phyloP scores from a whole-genome alignment of 2,113 vertebrate species.

The Catharus fuscescens region DNA sequence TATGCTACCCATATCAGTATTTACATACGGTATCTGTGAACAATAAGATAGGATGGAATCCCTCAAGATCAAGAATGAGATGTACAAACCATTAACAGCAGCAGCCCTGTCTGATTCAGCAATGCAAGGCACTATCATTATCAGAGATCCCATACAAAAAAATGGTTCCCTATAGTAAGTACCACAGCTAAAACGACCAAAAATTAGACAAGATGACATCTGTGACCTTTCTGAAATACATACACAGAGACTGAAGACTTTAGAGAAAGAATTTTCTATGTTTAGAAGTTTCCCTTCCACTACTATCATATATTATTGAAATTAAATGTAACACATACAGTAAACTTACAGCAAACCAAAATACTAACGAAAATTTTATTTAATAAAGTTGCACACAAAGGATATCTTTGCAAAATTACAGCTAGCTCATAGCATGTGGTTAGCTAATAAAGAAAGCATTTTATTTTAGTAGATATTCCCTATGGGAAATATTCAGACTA shows the following conservation, averaged over 20 bases:
- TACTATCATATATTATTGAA: background rate
- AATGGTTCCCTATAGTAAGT: background rate
- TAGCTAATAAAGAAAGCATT: constrained; percentile 2
- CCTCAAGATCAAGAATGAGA: background rate
- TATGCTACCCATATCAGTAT: background rate
- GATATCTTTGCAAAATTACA: background rate
- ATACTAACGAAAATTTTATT: background rate
- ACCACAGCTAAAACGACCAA: background rate
- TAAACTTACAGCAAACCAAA: background rate
- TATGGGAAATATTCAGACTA: constrained; percentile 9
- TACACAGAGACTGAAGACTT: background rate
- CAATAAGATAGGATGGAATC: background rate
- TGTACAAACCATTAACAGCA: background rate
- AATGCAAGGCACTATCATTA: background rate
- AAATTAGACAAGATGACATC: background rate
- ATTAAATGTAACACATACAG: background rate
- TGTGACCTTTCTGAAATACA: background rate
- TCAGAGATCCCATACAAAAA: background rate
- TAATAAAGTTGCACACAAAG: background rate
- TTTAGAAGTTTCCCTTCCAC: background rate
- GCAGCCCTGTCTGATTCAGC: background rate
- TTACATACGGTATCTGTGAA: background rate
- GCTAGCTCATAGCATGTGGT: background rate
- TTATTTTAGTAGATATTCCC: constrained; percentile 13
- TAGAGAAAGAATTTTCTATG: background rate